phyloP scores from a whole-genome alignment of 2,888 invertebrate genomes.

The Leptopilina myrica region DNA sequence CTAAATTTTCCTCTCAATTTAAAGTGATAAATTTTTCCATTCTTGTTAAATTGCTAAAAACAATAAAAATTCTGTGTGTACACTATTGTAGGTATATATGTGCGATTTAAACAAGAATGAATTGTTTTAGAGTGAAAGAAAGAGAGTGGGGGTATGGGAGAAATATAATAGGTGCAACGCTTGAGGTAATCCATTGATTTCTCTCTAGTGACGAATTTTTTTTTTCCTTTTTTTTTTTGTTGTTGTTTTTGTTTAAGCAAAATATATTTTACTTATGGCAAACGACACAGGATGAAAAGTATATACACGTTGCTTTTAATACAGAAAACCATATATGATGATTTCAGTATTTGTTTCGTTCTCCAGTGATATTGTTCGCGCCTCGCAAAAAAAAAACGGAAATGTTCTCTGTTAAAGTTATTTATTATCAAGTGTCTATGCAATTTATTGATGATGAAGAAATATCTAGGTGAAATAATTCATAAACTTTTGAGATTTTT shows the following conservation, averaged over 20 bases:
- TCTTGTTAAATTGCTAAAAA: too few relatives aligned
- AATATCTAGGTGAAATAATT: constrained; percentile 31
- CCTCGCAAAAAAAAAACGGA: constrained; percentile 24
- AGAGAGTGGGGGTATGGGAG: too few relatives aligned
- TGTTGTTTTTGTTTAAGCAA: constrained; percentile 41
- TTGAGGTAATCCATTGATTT: constrained; percentile 7
- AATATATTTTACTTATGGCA: constrained; percentile 48
- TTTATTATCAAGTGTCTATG: constrained; percentile 74
- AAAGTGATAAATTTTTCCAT: too few relatives aligned
- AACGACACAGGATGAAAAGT: constrained; percentile 40
- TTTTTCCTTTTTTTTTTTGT: constrained; percentile 7
- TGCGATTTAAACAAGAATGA: too few relatives aligned
- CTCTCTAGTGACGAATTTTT: constrained; percentile 1
- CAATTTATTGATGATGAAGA: constrained; percentile 65
- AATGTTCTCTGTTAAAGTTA: constrained; percentile 73
- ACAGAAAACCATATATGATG: constrained; percentile 27
- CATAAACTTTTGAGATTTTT: too few relatives aligned
- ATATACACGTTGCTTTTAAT: constrained; percentile 45
- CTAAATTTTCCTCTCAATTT: too few relatives aligned
- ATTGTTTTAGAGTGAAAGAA: too few relatives aligned
- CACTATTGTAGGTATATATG: too few relatives aligned
- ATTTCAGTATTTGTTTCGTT: constrained; percentile 47
- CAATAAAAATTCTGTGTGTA: too few relatives aligned
- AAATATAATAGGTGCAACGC: constrained; percentile 8
- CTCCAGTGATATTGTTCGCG: constrained; percentile 48